Percentiles rank a stretch among this genome's conserved stretches.
These are phyloP conservation scores for Cybosia mesomella DNA, from an alignment of 2,888 invertebrate genomes.

Conservation along the genomic window DNA sequence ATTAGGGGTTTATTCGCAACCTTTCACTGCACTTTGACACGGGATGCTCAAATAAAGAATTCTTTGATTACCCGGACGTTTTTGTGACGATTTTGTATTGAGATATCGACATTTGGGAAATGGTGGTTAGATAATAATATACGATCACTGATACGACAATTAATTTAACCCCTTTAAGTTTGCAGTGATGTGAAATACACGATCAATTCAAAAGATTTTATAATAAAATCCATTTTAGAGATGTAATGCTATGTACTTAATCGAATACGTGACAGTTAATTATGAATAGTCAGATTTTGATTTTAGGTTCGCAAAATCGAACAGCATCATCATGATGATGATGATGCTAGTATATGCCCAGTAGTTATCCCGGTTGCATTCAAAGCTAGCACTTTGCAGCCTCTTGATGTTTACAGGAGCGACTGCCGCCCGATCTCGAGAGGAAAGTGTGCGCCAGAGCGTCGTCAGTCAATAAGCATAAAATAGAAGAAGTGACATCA, in stretches of 20 bases:
- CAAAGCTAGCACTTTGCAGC: too few relatives aligned
- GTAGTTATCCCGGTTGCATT: too few relatives aligned
- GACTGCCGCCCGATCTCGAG: too few relatives aligned
- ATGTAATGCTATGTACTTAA: neutral
- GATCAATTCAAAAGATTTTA: neutral
- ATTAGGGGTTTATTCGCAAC: slow-evolving; percentile 84
- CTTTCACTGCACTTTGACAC: slow-evolving; percentile 85
- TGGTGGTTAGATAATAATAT: slow-evolving; percentile 82
- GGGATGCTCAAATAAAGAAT: slow-evolving; percentile 72
- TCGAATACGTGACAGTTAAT: neutral
- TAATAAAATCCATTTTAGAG: neutral
- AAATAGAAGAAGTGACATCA: too few relatives aligned
- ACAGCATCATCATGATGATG: neutral
- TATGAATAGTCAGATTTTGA: too few relatives aligned
- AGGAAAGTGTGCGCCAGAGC: too few relatives aligned
- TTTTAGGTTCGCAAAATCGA: neutral
- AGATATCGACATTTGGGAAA: slow-evolving; percentile 77
- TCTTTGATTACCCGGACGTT: slow-evolving; percentile 79
- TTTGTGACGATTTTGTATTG: slow-evolving; percentile 76
- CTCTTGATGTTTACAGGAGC: too few relatives aligned
- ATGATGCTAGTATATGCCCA: too few relatives aligned
- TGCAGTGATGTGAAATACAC: slow-evolving; percentile 41
- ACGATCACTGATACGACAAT: slow-evolving; percentile 69
- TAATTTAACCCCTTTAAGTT: slow-evolving; percentile 71
- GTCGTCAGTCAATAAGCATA: too few relatives aligned